phyloP scores from a whole-genome alignment of 64 coral and sea anemone species.

The Pocillopora verrucosa region DNA sequence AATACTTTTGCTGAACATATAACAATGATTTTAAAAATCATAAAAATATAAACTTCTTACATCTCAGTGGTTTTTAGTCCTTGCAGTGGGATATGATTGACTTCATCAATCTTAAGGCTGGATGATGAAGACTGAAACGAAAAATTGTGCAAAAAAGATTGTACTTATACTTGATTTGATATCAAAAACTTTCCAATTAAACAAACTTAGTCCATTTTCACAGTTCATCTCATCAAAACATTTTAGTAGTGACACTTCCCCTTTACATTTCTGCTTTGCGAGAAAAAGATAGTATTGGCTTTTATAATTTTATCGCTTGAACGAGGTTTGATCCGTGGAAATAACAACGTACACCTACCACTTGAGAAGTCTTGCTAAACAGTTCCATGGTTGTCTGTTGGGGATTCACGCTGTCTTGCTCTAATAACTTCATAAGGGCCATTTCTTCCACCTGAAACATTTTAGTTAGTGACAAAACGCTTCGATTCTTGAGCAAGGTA shows the following conservation, averaged over 20 bases:
- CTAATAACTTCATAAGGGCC: constrained; percentile 37
- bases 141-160: background rate
- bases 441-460: constrained; percentile 49
- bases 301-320: no score
- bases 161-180: background rate
- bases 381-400: constrained; percentile 17
- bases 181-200: no score
- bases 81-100: constrained; percentile 28
- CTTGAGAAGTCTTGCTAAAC: constrained; percentile 11
- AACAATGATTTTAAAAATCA: no score
- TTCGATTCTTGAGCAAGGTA: no score
- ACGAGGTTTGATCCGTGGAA: background rate
- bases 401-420: background rate
- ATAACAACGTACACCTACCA: background rate
- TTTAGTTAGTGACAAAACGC: background rate
- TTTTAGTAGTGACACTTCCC: no score
- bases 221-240: background rate
- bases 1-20: no score
- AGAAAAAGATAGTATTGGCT: no score
- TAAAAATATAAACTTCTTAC: background rate
- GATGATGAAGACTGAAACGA: constrained; percentile 5
- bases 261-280: no score
- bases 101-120: constrained; percentile 19
- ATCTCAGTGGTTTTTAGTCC: background rate
- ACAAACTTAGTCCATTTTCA: no score